Evolutionary conservation across 2,888 invertebrate genomes (phyloP), one percentile per base, ranked within the genome.

Genomic region (Nomada ruficornis): DNA sequence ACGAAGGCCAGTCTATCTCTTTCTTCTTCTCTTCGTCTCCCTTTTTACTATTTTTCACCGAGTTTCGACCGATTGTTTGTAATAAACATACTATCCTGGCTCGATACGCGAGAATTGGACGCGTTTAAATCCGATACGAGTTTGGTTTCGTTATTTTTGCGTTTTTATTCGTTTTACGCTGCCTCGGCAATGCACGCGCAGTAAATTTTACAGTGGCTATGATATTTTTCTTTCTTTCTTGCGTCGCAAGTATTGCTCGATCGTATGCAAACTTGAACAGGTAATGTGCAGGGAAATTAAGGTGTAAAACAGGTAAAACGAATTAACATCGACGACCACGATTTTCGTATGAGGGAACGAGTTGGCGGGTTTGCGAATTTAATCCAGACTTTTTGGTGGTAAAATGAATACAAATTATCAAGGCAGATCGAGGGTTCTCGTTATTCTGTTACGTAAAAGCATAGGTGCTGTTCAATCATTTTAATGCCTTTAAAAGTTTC

Each of bases 61-160:
- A 0, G 7, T 26, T 18, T 10, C 26, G 42, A 63, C n/a, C 60
- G 67, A 83, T 70, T 68, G 75, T 74, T 74, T 72, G 72, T 69
- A 72, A 83, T 77, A 79, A 82, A 69, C 71, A 75, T 75, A 73
- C 73, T 59, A 77, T 68, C 50, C 50, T 68, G 55, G 76, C 68
- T 68, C 18, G 47, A 54, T 55, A 65, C 78, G 64, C 80, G 75
- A 73, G 83, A 85, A 86, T 87, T 86, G 80, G 75, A 69, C 65
- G 55, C 71, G 77, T 85, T 86, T 76, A 57, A 83, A 85, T 68
- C 59, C 50, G 78, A 72, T 69, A 74, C 20, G 3, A 10, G 42
- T 15, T 55, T 64, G 63, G 42, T 57, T 11, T 54, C 59, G 44
- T 60, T 52, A 64, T 69, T 77, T 36, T 47, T 29, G 11, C n/a